phyloP scores from a whole-genome alignment of 2,797 vertebrate species.

The Hippoglossus hippoglossus region DNA sequence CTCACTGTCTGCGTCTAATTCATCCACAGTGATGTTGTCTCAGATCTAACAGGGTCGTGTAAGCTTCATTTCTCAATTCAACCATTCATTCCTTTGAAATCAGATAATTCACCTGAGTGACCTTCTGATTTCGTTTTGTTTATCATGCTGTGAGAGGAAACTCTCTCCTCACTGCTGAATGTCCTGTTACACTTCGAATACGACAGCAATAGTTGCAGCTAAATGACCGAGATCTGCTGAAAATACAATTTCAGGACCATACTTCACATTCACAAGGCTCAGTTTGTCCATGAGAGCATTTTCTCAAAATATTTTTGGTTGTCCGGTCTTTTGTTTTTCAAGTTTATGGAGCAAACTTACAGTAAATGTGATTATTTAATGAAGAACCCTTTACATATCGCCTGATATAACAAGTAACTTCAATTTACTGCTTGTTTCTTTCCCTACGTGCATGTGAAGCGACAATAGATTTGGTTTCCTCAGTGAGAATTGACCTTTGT shows the following conservation, averaged over 20 bases:
- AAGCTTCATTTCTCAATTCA: constrained; percentile 8
- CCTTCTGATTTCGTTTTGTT: no score
- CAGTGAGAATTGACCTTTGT: background rate
- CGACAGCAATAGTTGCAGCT: background rate
- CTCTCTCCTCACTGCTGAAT: background rate
- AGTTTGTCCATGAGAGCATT: background rate
- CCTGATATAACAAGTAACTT: background rate
- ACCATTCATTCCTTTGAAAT: background rate
- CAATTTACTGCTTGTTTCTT: constrained; percentile 8
- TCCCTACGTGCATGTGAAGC: background rate
- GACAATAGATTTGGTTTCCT: background rate
- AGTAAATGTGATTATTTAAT: constrained; percentile 2
- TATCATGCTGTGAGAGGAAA: background rate
- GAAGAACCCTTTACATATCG: background rate
- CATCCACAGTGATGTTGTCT: constrained; percentile 23
- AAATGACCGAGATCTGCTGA: no score
- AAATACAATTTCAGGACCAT: no score
- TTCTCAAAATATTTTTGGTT: no score
- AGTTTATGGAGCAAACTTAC: no score
- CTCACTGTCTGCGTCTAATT: constrained; percentile 18
- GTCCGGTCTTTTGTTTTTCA: no score
- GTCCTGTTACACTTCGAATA: background rate
- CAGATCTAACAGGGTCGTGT: constrained; percentile 4
- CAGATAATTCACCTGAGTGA: background rate
- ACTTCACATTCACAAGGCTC: background rate